Conservation (phyloP, 2,888 invertebrate species). For the Diadromus collaris region DNA sequence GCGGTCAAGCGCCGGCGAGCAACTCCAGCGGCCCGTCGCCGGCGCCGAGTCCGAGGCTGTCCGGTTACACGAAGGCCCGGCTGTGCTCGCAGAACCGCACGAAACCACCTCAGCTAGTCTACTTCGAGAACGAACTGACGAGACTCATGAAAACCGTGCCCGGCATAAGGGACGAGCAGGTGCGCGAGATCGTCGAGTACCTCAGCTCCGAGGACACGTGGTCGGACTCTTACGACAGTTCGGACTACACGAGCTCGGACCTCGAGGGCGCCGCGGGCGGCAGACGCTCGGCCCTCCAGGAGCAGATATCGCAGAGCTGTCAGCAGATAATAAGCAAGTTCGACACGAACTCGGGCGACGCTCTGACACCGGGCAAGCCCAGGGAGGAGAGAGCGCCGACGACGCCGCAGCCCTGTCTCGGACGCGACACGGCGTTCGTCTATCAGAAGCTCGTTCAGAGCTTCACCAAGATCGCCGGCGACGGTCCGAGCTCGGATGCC, state of each 20-base stretch:
- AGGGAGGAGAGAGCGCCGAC: slow-evolving; percentile 67
- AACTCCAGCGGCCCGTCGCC: slow-evolving; percentile 79
- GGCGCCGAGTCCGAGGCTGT: slow-evolving; percentile 81
- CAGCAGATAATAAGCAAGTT: slow-evolving; percentile 94
- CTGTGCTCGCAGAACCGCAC: slow-evolving; percentile 82
- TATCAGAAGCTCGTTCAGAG: slow-evolving; percentile 93
- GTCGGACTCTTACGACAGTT: slow-evolving; percentile 96
- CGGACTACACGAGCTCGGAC: slow-evolving; percentile 95
- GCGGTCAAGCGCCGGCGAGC: slow-evolving; percentile 73
- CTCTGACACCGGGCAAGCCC: slow-evolving; percentile 81
- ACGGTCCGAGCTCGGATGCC: slow-evolving; percentile 80
- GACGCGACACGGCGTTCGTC: slow-evolving; percentile 91
- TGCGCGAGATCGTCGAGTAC: slow-evolving; percentile 95
- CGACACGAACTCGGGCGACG: slow-evolving; percentile 81
- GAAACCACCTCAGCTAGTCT: slow-evolving; percentile 92
- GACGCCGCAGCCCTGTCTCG: slow-evolving; percentile 80
- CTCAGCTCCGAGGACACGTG: slow-evolving; percentile 95
- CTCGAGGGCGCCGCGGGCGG: slow-evolving; percentile 85
- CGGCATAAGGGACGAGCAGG: slow-evolving; percentile 94
- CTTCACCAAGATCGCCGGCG: slow-evolving; percentile 88
- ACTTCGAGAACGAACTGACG: slow-evolving; percentile 94
- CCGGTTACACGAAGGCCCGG: slow-evolving; percentile 70
- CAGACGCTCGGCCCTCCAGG: slow-evolving; percentile 87
- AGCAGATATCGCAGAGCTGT: slow-evolving; percentile 94
- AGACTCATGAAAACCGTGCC: slow-evolving; percentile 96